Conservation (phyloP, 2,113 vertebrate genomes). For the Silurus glanis region DNA sequence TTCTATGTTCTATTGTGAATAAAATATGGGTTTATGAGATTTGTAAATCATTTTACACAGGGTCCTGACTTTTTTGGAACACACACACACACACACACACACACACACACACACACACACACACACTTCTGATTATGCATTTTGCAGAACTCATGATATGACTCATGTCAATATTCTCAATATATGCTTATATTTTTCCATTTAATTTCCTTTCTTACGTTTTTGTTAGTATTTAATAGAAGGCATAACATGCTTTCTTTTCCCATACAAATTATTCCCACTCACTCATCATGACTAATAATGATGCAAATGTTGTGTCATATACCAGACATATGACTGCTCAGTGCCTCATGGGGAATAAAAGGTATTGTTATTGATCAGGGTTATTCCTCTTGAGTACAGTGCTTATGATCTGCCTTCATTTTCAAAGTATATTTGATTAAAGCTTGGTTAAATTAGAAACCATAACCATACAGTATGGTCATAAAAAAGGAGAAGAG, state of each 20-base stretch:
- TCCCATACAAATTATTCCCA: neutral
- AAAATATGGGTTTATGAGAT: too few relatives aligned
- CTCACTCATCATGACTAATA: neutral
- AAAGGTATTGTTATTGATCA: neutral
- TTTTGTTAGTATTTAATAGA: neutral
- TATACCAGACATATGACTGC: neutral
- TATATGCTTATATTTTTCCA: neutral
- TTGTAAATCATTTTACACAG: too few relatives aligned
- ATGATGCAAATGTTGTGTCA: neutral
- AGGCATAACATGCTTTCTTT: neutral
- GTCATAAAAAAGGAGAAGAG: neutral
- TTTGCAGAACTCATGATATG: too few relatives aligned
- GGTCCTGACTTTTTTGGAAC: too few relatives aligned
- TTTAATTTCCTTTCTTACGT: neutral
- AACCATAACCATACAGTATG: neutral
- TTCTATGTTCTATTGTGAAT: too few relatives aligned
- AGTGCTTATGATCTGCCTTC: neutral
- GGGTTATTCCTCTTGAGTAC: neutral
- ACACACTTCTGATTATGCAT: too few relatives aligned
- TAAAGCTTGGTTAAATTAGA: neutral
- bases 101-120: too few relatives aligned
- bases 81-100: too few relatives aligned
- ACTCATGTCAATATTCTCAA: neutral
- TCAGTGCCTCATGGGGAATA: neutral
- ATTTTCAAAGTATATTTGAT: neutral